A percentile compares a stretch with the other conserved stretches of the same genome.
Evolutionary conservation across 1,140 invertebrate species (phyloP).

Genomic region (Limonius californicus): DNA sequence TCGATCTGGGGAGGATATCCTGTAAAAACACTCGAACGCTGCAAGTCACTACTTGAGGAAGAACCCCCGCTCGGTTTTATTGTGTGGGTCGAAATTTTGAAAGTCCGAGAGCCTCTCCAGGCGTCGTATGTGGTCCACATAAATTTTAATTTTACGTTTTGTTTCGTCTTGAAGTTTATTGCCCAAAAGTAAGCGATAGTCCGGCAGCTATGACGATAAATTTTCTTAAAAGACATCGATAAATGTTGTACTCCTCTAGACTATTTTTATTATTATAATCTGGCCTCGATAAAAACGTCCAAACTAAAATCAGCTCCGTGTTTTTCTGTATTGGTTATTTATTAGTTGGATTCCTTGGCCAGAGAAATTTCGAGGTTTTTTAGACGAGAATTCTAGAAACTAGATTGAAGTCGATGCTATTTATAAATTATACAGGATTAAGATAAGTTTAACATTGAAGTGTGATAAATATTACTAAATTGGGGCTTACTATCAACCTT

Average conservation of each 20-base stretch:
- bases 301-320: too few species aligned
- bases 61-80: not conserved
- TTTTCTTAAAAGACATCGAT: not conserved
- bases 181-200: not conserved
- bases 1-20: not conserved
- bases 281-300: too few species aligned
- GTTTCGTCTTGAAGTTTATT: not conserved
- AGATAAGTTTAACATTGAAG: too few species aligned
- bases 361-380: too few species aligned
- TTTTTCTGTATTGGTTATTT: too few species aligned
- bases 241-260: not conserved
- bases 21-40: not conserved
- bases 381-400: too few species aligned
- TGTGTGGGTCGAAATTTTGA: not conserved
- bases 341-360: too few species aligned
- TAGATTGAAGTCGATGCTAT: too few species aligned
- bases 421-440: too few species aligned
- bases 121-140: constrained; percentile 1
- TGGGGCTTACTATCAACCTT: too few species aligned
- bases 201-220: not conserved
- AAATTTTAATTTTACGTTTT: constrained; percentile 2
- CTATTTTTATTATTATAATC: not conserved
- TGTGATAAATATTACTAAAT: too few species aligned
- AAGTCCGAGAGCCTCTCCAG: not conserved
- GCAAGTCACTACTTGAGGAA: not conserved